Conservation (phyloP, 2,888 invertebrate genomes). For the Drosophila subquinaria region DNA sequence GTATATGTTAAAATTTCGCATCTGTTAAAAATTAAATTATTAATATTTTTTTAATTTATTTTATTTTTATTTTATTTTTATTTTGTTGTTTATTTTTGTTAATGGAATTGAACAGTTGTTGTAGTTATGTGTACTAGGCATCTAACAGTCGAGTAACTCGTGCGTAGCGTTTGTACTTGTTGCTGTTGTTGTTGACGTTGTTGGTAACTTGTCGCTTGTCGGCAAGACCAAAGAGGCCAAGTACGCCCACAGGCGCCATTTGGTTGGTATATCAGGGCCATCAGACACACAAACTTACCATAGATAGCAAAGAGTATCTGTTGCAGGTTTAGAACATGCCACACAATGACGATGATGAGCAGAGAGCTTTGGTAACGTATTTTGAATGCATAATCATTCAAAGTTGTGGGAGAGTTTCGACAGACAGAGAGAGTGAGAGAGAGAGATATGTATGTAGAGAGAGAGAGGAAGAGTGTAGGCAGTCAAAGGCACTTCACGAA, state of each 20-base stretch:
- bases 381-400: slow-evolving; percentile 67
- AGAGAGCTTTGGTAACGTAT: slow-evolving; percentile 71
- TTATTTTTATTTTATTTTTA: no score
- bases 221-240: slow-evolving; percentile 45
- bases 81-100: no score
- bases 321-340: slow-evolving; percentile 39
- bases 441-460: not conserved
- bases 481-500: slow-evolving; percentile 42
- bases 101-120: no score
- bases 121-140: not conserved
- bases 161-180: not conserved
- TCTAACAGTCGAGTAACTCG: not conserved
- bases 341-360: slow-evolving; percentile 30
- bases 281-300: not conserved
- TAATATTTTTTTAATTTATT: no score
- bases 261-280: slow-evolving; percentile 17
- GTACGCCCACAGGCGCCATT: slow-evolving; percentile 47
- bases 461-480: slow-evolving; percentile 8
- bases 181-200: slow-evolving; percentile 28
- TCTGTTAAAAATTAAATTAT: no score
- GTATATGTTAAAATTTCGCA: no score
- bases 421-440: slow-evolving; percentile 10
- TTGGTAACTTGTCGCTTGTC: slow-evolving; percentile 43
- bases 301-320: slow-evolving; percentile 8
- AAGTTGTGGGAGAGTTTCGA: slow-evolving; percentile 16